Base-by-base conservation (phyloP, 2,113 vertebrate species). In the Urocitellus parryii region DNA sequence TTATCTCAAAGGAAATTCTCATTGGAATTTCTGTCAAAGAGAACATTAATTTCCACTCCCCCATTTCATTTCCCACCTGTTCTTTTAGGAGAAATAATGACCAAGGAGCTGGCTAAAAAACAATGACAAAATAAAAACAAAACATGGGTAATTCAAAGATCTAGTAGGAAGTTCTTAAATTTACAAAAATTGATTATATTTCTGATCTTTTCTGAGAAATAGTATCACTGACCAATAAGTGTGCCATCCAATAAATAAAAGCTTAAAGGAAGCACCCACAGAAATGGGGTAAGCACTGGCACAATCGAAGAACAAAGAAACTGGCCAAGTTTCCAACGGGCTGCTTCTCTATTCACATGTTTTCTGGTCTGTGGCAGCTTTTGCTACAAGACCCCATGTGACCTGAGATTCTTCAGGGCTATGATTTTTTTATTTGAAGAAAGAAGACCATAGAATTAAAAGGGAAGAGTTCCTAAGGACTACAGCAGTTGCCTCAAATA, bases 361-460 rank as follows among this genome's bases (percentile, higher is more conserved):
- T 95, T 95, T 94, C 85, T 77, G 39, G 34, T 53, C 56, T 83
- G 16, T 94, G 68, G 73, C 68, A 73, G 4, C 67, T 95, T 74
- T 88, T 94, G 18, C 84, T 76, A 4, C 29, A 85, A 27, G 68
- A 76, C 51, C n/a, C 4, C n/a, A 17, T 67, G 29, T 79, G 45
- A 51, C 68, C 63, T 72, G 77, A 90, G 77, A 91, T 51, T 78
- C 79, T 95, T 42, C 11, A 81, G 61, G 93, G n/a, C 70, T 89
- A 9, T 93, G 65, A 20, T 74, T 81, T 51, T 68, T 92, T 91
- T 42, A 61, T 88, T 53, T 27, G 17, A 96, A 83, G 24, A 61
- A 90, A 97, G 72, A 92, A 32, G 22, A 95, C 79, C 84, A 0
- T 88, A 37, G 80, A 92, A 39, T 89, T 70, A 87, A 91, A 95